A percentile compares a stretch with the other conserved stretches of the same genome.
phyloP scores from a whole-genome alignment of 2,113 vertebrate genomes.

The Peromyscus californicus region DNA sequence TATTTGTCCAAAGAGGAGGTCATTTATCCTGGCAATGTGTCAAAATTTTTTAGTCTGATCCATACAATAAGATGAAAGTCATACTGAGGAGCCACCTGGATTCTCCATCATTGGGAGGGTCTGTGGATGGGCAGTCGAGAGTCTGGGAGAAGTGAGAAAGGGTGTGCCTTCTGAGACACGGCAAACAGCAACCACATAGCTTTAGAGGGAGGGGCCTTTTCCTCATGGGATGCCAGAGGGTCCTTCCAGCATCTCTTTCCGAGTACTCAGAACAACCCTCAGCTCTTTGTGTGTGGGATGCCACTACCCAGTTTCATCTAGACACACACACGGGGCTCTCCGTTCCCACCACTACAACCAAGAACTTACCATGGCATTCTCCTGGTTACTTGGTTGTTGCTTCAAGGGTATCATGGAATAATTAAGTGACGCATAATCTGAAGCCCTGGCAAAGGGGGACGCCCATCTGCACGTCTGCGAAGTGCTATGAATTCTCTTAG shows the following conservation, averaged over 20 bases:
- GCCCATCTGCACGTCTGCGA: slow-evolving; percentile 11
- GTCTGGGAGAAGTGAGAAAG: not conserved
- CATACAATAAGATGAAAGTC: slow-evolving; percentile 87
- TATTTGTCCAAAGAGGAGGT: slow-evolving; percentile 91
- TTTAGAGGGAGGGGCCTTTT: not conserved
- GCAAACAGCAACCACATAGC: slow-evolving; percentile 45
- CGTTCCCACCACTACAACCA: slow-evolving; percentile 2
- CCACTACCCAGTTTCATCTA: slow-evolving; percentile 9
- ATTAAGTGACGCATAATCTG: slow-evolving; percentile 51
- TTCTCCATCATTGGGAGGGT: slow-evolving; percentile 64
- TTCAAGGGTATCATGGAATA: slow-evolving; percentile 6
- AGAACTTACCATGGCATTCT: slow-evolving; percentile 28
- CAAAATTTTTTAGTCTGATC: slow-evolving; percentile 92
- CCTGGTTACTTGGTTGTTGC: not conserved
- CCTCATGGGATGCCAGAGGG: not conserved
- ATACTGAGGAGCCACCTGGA: slow-evolving; percentile 86
- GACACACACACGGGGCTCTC: not conserved
- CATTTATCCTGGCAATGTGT: slow-evolving; percentile 93
- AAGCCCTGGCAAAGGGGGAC: slow-evolving; percentile 36
- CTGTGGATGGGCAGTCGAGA: not conserved
- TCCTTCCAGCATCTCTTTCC: not conserved
- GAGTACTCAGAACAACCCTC: slow-evolving; percentile 53
- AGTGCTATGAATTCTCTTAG: slow-evolving; percentile 56
- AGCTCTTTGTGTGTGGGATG: slow-evolving; percentile 6
- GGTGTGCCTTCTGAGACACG: slow-evolving; percentile 24